Evolutionary conservation across 1,140 invertebrate genomes (phyloP), one percentile per base, ranked within the genome.

Genomic region (Pogonus chalceus): DNA sequence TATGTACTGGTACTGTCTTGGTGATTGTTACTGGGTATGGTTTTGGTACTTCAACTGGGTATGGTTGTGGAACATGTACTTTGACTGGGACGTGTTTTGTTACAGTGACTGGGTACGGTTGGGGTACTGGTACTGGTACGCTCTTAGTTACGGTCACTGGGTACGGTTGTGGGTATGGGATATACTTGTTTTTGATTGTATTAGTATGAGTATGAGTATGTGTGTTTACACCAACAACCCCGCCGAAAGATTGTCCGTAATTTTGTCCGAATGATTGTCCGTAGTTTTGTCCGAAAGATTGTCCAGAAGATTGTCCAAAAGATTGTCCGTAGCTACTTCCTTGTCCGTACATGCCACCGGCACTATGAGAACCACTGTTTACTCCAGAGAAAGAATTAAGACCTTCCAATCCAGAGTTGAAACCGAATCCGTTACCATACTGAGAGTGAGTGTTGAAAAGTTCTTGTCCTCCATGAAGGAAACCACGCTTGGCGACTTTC

Each of bases 61-160:
- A 64, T 18, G 58, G 65, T 20, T 64, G 59, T 4, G 67, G 59
- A 62, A 63, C 69, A 56, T 67, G 73, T 58, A 66, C 50, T 60
- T 69, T 47, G 61, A 75, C 64, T 61, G 57, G 53, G 16, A 69
- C 62, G 3, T 60, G 58, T 18, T 54, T 59, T 35, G 59, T 55
- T 16, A 65, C 62, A 21, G 47, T 31, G 1, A 65, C 63, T 51
- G 58, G 55, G 50, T 62, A 65, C 2, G 63, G 63, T 2, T 72
- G 68, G 1, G 69, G 63, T 1, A 65, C 62, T 46, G 57, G 58
- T 47, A 63, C 60, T 47, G 58, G 58, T 18, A 63, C 60, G 16
- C 49, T 58, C 65, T 71, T 52, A 62, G 79, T 63, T 69, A 66
- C 2, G 68, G 67, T 75, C 58, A 66, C 71, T 52, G 63, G 79